Evolutionary conservation across 2,797 vertebrate species (phyloP).

Genomic region (Alauda arvensis): DNA sequence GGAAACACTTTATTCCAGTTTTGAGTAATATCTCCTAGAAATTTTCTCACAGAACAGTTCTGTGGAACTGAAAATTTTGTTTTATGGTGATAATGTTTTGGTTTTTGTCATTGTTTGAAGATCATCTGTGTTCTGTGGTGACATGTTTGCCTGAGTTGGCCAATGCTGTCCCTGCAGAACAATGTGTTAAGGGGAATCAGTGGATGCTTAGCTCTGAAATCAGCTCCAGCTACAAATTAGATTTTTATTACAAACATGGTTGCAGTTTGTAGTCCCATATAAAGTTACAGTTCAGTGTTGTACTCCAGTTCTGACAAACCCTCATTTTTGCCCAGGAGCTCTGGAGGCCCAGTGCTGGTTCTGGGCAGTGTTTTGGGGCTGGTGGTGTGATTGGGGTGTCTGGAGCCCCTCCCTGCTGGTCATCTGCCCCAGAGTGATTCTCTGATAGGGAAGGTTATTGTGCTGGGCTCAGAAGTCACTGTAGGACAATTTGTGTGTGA

Average conservation of each 20-base stretch:
- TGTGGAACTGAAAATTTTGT: neutral
- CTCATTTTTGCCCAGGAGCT: neutral
- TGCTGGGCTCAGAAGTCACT: neutral
- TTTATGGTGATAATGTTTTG: neutral
- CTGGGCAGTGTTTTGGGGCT: neutral
- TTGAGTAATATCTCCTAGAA: neutral
- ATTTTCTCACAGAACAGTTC: neutral
- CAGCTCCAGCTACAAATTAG: neutral
- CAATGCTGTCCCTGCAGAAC: neutral
- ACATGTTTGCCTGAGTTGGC: neutral
- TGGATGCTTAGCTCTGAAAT: neutral
- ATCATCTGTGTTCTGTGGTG: neutral
- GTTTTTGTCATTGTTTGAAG: neutral
- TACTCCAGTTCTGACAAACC: neutral
- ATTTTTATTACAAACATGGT: neutral
- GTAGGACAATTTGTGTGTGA: neutral
- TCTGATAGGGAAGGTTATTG: neutral
- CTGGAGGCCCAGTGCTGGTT: neutral
- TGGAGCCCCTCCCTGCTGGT: neutral
- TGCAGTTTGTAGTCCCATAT: neutral
- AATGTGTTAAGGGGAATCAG: neutral
- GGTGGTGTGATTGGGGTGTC: neutral
- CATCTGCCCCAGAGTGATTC: rapidly evolving
- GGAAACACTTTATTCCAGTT: neutral
- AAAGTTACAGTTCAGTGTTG: neutral